A percentile compares a stretch with the other conserved stretches of the same genome.
Conservation (phyloP, 2,113 vertebrate species). For the Pangasianodon hypophthalmus region DNA sequence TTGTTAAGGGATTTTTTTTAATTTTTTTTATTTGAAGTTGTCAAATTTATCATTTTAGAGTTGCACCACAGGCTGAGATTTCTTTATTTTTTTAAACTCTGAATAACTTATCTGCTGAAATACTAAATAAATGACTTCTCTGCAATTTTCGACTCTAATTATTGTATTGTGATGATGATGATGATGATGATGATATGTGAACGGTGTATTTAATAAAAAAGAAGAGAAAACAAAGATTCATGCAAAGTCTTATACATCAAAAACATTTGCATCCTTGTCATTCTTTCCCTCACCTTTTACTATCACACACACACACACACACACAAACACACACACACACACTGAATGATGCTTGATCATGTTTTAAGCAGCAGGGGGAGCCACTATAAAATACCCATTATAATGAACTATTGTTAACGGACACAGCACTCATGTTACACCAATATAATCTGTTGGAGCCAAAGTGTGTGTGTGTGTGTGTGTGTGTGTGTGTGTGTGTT, state of each 20-base stretch:
- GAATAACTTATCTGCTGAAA: no score
- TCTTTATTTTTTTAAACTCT: not conserved
- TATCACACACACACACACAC: not conserved
- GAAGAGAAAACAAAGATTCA: not conserved
- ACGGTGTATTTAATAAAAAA: not conserved
- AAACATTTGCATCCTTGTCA: not conserved
- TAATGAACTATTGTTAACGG: constrained; percentile 8
- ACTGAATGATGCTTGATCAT: not conserved
- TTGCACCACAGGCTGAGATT: not conserved
- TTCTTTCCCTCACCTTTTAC: not conserved
- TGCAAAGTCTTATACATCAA: not conserved
- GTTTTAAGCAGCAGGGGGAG: constrained; percentile 24
- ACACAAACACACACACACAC: constrained; percentile 1
- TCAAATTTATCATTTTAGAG: not conserved
- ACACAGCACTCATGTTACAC: not conserved
- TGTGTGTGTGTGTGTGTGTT: constrained; percentile 5
- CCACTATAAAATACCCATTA: not conserved
- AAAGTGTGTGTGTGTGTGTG: constrained; percentile 17
- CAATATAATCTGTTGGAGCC: constrained; percentile 2
- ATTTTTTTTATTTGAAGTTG: not conserved
- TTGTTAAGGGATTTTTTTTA: not conserved
- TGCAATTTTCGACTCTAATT: not conserved
- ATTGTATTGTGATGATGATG: no score
- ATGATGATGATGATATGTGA: no score
- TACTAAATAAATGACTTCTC: no score